phyloP scores from a whole-genome alignment of 1,140 invertebrate genomes.

The Trissolcus basalis region DNA sequence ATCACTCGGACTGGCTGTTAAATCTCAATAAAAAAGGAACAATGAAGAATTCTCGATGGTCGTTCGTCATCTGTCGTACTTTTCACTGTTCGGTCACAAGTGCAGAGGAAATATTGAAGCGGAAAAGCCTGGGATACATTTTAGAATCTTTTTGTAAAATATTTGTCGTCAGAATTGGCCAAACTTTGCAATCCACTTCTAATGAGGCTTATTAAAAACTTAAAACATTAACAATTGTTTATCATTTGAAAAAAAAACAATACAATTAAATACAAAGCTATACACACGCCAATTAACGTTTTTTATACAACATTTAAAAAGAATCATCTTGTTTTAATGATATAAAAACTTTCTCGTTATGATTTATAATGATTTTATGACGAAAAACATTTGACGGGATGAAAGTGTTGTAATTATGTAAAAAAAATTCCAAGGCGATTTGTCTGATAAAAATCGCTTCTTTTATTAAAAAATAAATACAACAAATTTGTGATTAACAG shows the following conservation, averaged over 20 bases:
- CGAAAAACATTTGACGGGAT: too few relatives aligned
- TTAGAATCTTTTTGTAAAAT: background rate
- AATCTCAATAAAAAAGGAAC: constrained; percentile 23
- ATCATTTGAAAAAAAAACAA: background rate
- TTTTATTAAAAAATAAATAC: constrained; percentile 26
- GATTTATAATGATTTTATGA: too few relatives aligned
- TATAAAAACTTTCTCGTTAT: too few relatives aligned
- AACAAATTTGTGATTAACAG: constrained; percentile 13
- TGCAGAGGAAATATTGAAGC: constrained; percentile 1
- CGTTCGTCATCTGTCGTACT: constrained; percentile 10
- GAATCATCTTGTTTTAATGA: too few relatives aligned
- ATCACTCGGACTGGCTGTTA: constrained; percentile 16
- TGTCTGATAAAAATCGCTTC: too few relatives aligned
- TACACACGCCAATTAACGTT: too few relatives aligned
- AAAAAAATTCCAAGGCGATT: too few relatives aligned
- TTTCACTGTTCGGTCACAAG: constrained; percentile 5
- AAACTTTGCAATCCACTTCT: too few relatives aligned
- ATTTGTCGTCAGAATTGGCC: too few relatives aligned
- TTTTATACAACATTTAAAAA: too few relatives aligned
- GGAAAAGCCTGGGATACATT: background rate
- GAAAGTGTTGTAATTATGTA: too few relatives aligned
- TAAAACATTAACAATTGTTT: background rate
- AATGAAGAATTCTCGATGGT: constrained; percentile 11
- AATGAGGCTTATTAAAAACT: background rate
- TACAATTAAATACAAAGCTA: background rate